Evolutionary conservation across 2,888 invertebrate genomes (phyloP).

Genomic region (Julus scanicus): DNA sequence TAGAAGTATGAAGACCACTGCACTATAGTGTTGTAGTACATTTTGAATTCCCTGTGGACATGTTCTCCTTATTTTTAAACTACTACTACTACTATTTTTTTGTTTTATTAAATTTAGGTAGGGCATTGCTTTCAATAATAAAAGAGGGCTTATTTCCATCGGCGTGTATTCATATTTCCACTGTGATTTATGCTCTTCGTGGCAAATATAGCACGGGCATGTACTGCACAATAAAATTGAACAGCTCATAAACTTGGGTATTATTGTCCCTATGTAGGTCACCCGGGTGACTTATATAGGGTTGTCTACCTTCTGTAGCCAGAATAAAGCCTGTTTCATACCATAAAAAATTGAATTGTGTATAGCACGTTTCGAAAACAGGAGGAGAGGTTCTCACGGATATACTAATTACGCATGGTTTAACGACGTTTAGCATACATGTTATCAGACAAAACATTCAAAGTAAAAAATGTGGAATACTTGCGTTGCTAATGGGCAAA

Average conservation of each 20-base stretch:
- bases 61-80: not conserved
- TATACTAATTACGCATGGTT: not conserved
- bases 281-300: conserved; percentile 3
- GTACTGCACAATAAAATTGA: conserved; percentile 1
- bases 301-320: conserved; percentile 1
- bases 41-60: not conserved
- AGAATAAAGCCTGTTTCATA: not conserved
- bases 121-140: conserved; percentile 6
- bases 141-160: not conserved
- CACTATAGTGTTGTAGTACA: not conserved
- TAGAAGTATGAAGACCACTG: no score
- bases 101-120: not conserved
- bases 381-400: conserved; percentile 1
- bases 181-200: not conserved
- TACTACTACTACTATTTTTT: not conserved
- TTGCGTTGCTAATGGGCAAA: not conserved
- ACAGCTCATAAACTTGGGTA: conserved; percentile 1
- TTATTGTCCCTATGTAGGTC: conserved; percentile 30
- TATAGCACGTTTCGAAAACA: not conserved
- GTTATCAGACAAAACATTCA: not conserved
- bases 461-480: not conserved
- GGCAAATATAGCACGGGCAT: not conserved
- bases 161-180: not conserved
- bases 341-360: conserved; percentile 21
- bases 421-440: not conserved